Evolutionary conservation across 2,113 vertebrate species (phyloP).

Genomic region (Coryphaenoides rupestris): DNA sequence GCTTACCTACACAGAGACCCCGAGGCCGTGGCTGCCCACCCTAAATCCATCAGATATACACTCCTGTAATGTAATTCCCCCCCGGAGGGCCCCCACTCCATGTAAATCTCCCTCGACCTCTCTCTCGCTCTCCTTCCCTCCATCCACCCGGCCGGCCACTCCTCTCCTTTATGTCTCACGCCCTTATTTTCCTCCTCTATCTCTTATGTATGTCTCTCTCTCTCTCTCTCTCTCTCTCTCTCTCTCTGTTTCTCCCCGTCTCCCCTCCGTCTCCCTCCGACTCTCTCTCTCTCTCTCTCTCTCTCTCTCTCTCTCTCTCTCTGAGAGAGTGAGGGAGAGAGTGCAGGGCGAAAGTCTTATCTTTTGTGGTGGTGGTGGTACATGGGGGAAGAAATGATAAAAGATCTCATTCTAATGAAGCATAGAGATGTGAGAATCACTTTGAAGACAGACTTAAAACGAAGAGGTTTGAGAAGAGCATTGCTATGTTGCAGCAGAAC

Average conservation of each 20-base stretch:
- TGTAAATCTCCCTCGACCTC: slow-evolving; percentile 37
- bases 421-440: slow-evolving; percentile 24
- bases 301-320: background rate
- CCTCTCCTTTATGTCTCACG: too few relatives aligned
- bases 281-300: background rate
- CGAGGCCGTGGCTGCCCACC: slow-evolving; percentile 30
- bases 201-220: slow-evolving; percentile 3
- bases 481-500: slow-evolving; percentile 10
- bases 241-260: background rate
- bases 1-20: slow-evolving; percentile 35
- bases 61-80: slow-evolving; percentile 36
- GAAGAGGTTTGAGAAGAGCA: slow-evolving; percentile 15
- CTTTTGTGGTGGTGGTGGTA: slow-evolving; percentile 35
- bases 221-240: background rate
- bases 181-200: slow-evolving; percentile 30
- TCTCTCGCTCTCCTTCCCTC: slow-evolving; percentile 17
- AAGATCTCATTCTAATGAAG: slow-evolving; percentile 23
- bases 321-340: slow-evolving; percentile 8
- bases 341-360: slow-evolving; percentile 19
- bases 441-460: slow-evolving; percentile 26
- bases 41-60: slow-evolving; percentile 48
- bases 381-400: too few relatives aligned
- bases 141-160: too few relatives aligned
- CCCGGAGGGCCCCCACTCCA: slow-evolving; percentile 24
- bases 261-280: too few relatives aligned